Base-by-base conservation (phyloP, 2,888 invertebrate genomes). In the Zonitis immaculata region DNA sequence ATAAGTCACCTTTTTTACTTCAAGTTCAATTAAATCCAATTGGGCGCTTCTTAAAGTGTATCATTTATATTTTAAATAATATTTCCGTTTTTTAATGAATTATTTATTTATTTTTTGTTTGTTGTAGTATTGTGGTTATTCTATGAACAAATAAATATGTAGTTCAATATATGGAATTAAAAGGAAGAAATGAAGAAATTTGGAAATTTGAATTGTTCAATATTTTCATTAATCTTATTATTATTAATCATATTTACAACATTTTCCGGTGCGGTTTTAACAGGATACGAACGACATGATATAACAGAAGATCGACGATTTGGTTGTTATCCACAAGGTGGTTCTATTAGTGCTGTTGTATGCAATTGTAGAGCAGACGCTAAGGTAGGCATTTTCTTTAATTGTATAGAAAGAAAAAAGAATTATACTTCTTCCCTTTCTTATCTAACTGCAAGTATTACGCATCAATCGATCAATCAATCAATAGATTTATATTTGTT, bases 321-420 rank as follows among this genome's bases (percentile, higher is more conserved):
- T 56, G 71, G 72, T 16, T 76, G 76, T 53, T 55, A 60, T 27
- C 74, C 74, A 74, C 56, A 61, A 42, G 75, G 75, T 20, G 74
- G 74, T 11, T 68, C 64, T 18, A 59, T 53, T 47, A 61, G 60
- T 14, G 66, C 58, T 42, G 54, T 74, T 44, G 55, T 51, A 22
- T 76, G 75, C 53, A 63, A 63, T 46, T 75, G 75, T 52, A 53
- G 63, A 12, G 54, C 62, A 20, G 66, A 65, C 48, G 69, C 70
- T 7, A 66, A 71, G 68, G 73, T 73, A 68, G 16, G 35, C 35
- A 22, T 22, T 22, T 22, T 22, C 22, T 22, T 22, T 22, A 4
- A 5, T 22, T 22, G 3, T 22, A 4, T 22, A 22, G 3, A 22
- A 22, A 22, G 5, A n/a, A n/a, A n/a, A n/a, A n/a, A n/a, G n/a